Evolutionary conservation across 2,888 invertebrate genomes (phyloP).

Genomic region (Epirrhoe alternata): DNA sequence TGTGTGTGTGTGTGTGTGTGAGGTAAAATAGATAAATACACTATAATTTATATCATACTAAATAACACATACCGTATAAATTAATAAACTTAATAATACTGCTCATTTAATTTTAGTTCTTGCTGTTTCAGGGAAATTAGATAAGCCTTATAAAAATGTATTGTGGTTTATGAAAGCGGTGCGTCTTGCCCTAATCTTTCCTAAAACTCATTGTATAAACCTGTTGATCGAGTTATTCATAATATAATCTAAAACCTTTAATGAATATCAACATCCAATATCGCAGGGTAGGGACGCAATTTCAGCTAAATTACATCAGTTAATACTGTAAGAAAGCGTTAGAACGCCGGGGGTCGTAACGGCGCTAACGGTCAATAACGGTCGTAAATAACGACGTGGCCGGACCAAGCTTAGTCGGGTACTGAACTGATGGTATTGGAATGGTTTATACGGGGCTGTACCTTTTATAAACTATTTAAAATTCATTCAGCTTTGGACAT

Average conservation of each 20-base stretch:
- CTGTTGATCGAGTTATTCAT: conserved; percentile 5
- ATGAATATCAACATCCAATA: conserved; percentile 39
- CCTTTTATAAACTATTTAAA: background rate
- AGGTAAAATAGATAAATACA: no score
- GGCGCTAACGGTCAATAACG: conserved; percentile 59
- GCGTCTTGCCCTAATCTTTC: background rate
- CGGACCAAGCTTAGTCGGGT: conserved; percentile 37
- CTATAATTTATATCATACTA: no score
- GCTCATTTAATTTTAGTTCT: no score
- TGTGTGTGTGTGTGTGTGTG: no score
- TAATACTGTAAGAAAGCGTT: conserved; percentile 49
- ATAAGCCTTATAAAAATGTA: no score
- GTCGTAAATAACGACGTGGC: conserved; percentile 50
- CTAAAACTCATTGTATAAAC: conserved; percentile 6
- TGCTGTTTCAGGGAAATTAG: no score
- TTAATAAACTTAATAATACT: no score
- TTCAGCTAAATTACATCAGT: conserved; percentile 52
- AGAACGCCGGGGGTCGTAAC: conserved; percentile 46
- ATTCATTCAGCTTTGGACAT: no score
- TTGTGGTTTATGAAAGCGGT: background rate
- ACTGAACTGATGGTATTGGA: conserved; percentile 28
- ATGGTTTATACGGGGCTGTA: conserved; percentile 15
- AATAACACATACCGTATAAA: no score
- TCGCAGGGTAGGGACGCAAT: conserved; percentile 43
- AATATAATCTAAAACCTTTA: conserved; percentile 19